Percentiles rank a stretch among this genome's conserved stretches.
phyloP scores from a whole-genome alignment of 2,888 invertebrate species.

The Pelosia muscerda region DNA sequence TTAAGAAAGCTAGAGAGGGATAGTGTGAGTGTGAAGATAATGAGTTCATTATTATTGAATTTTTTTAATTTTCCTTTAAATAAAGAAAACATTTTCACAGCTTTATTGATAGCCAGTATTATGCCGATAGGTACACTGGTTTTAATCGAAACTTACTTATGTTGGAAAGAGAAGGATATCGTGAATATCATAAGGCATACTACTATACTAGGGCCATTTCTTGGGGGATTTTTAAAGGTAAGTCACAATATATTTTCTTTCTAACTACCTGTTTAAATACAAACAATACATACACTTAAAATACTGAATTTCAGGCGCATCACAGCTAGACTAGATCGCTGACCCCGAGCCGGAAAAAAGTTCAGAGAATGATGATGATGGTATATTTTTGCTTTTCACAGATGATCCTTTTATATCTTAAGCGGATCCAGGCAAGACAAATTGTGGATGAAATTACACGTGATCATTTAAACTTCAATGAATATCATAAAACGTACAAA shows the following conservation, averaged over 20 bases:
- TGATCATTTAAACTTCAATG: slow-evolving; percentile 59
- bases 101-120: slow-evolving; percentile 27
- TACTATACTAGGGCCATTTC: slow-evolving; percentile 68
- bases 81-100: slow-evolving; percentile 39
- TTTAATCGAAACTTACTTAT: slow-evolving; percentile 56
- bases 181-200: slow-evolving; percentile 70
- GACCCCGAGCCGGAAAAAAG: too few relatives aligned
- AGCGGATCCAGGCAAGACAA: slow-evolving; percentile 48
- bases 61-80: background rate
- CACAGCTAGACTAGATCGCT: too few relatives aligned
- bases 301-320: too few relatives aligned
- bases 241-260: background rate
- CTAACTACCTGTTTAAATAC: background rate
- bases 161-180: slow-evolving; percentile 55
- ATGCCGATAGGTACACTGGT: slow-evolving; percentile 49
- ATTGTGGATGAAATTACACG: slow-evolving; percentile 64
- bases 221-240: slow-evolving; percentile 68
- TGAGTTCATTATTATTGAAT: background rate
- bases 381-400: slow-evolving; percentile 37
- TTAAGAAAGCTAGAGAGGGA: too few relatives aligned
- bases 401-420: slow-evolving; percentile 64
- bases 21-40: too few relatives aligned
- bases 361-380: background rate
- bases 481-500: slow-evolving; percentile 40
- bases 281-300: too few relatives aligned